These are phyloP conservation scores for Lacanobia wlatinum DNA, from an alignment of 2,888 invertebrate genomes.

Conservation along the genomic window DNA sequence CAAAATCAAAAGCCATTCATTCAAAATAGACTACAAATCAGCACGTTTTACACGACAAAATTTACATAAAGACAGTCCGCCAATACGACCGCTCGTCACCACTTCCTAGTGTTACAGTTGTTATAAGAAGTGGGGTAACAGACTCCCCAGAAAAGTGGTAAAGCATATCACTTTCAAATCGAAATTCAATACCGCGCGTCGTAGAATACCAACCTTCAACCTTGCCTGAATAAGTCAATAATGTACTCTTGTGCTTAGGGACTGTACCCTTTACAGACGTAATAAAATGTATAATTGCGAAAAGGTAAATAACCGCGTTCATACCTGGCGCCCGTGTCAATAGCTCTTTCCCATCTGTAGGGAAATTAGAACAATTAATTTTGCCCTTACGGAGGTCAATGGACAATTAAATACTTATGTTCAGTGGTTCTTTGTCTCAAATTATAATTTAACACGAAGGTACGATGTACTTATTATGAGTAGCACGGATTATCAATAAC, in stretches of 20 bases:
- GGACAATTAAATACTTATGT: not conserved
- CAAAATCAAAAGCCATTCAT: too few species aligned
- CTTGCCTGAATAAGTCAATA: not conserved
- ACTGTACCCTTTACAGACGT: not conserved
- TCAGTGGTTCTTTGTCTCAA: not conserved
- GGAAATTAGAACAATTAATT: constrained; percentile 28
- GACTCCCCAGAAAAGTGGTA: not conserved
- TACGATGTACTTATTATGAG: too few species aligned
- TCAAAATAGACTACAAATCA: too few species aligned
- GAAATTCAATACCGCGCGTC: not conserved
- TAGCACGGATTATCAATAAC: too few species aligned
- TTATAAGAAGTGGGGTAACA: too few species aligned
- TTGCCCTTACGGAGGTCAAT: constrained; percentile 11
- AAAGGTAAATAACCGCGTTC: constrained; percentile 11
- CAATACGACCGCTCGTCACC: too few species aligned
- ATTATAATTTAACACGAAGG: not conserved
- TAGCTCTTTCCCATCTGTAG: constrained; percentile 16
- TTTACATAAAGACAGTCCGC: too few species aligned
- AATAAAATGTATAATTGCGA: constrained; percentile 17
- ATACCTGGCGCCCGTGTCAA: constrained; percentile 11
- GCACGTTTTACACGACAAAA: too few species aligned
- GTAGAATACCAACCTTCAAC: not conserved
- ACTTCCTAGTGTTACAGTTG: too few species aligned
- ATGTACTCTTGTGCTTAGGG: not conserved
- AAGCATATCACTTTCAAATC: not conserved